Percentiles rank a stretch among this genome's conserved stretches.
Conservation (phyloP, 2,797 vertebrate species). For the Platyrinchus mystaceus region DNA sequence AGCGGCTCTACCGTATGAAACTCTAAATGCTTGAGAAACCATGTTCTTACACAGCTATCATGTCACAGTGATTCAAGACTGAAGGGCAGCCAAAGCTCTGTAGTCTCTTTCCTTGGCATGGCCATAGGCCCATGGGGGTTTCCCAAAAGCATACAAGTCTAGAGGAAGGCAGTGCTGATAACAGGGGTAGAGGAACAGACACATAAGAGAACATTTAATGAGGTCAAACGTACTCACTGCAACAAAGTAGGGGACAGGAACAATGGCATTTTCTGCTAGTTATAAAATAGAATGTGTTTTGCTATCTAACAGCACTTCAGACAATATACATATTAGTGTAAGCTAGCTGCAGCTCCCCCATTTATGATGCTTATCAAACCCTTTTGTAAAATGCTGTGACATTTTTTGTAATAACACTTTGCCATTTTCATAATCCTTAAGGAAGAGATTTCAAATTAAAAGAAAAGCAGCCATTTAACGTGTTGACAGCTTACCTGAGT, state of each 20-base stretch:
- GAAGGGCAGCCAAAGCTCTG: background rate
- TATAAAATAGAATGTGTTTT: background rate
- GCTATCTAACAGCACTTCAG: background rate
- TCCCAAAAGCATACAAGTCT: background rate
- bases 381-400: background rate
- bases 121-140: background rate
- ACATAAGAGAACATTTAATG: background rate
- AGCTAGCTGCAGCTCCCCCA: background rate
- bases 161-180: background rate
- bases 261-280: background rate
- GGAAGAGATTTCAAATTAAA: background rate
- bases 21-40: background rate
- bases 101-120: background rate
- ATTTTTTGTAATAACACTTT: background rate
- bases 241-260: background rate
- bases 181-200: background rate
- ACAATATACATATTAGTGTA: background rate
- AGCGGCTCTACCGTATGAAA: rapidly evolving
- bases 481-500: background rate
- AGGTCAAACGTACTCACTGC: background rate
- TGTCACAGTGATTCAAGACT: background rate
- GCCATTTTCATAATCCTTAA: background rate
- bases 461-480: background rate
- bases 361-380: background rate
- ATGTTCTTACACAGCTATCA: background rate